Percentiles rank a stretch among this genome's conserved stretches.
These are phyloP conservation scores for Aleiodes leptofemur DNA, from an alignment of 2,888 invertebrate species.

Conservation along the genomic window DNA sequence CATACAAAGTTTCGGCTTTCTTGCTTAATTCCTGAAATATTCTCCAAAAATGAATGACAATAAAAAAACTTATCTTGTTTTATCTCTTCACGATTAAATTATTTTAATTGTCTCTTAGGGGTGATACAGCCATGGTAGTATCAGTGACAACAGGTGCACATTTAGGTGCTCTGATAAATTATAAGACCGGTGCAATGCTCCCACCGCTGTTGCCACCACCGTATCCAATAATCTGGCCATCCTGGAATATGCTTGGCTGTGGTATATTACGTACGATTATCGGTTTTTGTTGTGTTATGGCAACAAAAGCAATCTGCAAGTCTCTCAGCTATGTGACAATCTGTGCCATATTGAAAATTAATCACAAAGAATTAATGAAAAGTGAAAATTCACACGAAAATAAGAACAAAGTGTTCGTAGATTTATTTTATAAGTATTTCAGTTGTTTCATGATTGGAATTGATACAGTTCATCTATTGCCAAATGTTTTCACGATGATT, in stretches of 20 bases:
- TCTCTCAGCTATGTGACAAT: slow-evolving; percentile 82
- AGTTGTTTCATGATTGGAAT: slow-evolving; percentile 89
- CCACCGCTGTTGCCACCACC: slow-evolving; percentile 81
- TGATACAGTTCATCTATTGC: slow-evolving; percentile 85
- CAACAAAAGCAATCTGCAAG: slow-evolving; percentile 83
- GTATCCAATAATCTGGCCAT: slow-evolving; percentile 88
- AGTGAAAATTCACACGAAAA: slow-evolving; percentile 82
- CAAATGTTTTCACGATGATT: slow-evolving; percentile 85
- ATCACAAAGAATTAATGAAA: slow-evolving; percentile 81
- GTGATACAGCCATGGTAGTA: slow-evolving; percentile 92
- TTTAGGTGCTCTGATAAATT: slow-evolving; percentile 90
- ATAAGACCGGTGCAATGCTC: slow-evolving; percentile 85
- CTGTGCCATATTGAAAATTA: slow-evolving; percentile 82
- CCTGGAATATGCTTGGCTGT: slow-evolving; percentile 83
- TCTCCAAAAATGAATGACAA: not conserved
- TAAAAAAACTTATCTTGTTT: not conserved
- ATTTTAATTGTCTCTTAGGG: slow-evolving; percentile 77
- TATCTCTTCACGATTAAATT: slow-evolving; percentile 27
- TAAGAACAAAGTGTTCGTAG: slow-evolving; percentile 85
- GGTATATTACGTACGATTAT: slow-evolving; percentile 83
- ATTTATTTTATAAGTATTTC: slow-evolving; percentile 89
- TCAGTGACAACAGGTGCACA: slow-evolving; percentile 88
- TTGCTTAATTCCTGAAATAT: too few relatives aligned
- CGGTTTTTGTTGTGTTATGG: slow-evolving; percentile 85
- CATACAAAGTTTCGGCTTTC: too few relatives aligned